Conservation (phyloP, 2,797 vertebrate genomes). For the Peromyscus attwateri region DNA sequence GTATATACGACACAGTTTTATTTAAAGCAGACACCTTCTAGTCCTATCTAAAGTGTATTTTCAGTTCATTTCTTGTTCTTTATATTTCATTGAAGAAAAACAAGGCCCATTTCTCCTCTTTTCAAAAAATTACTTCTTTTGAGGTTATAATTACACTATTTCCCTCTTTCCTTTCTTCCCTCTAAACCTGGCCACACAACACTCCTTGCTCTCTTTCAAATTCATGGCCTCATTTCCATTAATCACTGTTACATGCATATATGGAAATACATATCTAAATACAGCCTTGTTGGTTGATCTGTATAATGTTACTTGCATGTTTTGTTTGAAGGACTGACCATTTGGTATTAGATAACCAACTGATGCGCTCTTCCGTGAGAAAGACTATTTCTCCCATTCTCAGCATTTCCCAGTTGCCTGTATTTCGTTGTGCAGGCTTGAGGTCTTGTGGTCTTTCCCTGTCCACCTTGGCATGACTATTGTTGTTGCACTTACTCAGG, state of each 20-base stretch:
- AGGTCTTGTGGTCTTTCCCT: background rate
- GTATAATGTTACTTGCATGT: background rate
- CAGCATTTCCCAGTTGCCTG: background rate
- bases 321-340: background rate
- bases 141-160: background rate
- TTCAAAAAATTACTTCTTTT: background rate
- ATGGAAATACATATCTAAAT: background rate
- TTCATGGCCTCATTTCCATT: background rate
- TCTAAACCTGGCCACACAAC: no score
- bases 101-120: background rate
- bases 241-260: background rate
- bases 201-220: background rate
- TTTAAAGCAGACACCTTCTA: background rate
- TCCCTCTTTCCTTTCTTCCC: background rate
- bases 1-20: background rate
- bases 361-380: background rate
- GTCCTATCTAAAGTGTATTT: conserved; percentile 39
- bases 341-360: background rate
- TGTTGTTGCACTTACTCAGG: background rate
- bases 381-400: background rate
- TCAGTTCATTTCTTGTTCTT: background rate
- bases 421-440: background rate
- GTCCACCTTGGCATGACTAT: background rate
- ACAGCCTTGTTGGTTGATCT: background rate
- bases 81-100: conserved; percentile 17